Base-by-base conservation (phyloP, 2,888 invertebrate genomes). In the Linnaemya vulpina region DNA sequence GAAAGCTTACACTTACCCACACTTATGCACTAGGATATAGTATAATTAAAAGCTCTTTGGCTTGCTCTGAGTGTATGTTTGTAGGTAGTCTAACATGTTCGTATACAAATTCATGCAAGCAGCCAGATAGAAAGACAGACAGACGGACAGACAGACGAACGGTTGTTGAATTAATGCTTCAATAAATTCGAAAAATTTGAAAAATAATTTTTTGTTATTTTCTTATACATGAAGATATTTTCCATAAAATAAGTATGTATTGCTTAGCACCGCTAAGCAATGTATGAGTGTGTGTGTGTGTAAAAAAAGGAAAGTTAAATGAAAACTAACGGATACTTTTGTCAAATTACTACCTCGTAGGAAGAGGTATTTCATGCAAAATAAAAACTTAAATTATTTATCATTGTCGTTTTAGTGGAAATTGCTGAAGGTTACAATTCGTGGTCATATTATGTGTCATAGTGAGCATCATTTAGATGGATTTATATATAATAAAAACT, bases 301-400 rank as follows among this genome's bases (percentile, higher is more conserved):
- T 62, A 30, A 78, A 87, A 81, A 82, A 86, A 84, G 81, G 84
- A 86, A 87, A 86, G 83, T 83, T 77, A 83, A 83, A 78, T 76
- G 81, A 87, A 86, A 87, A 85, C 82, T 85, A 87, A 84, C 88
- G 88, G 88, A 88, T 87, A 87, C 85, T 87, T 86, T 86, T 87
- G 88, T 86, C 88, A 88, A 88, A 88, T 88, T 87, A 81, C 86
- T 86, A 83, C 83, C 83, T 86, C 83, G 76, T 86, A 86, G 73
- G 80, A 84, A 86, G 82, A 83, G 83, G 70, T 75, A 85, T 85
- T 85, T 85, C 71, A 78, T 80, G 71, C 58, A 73, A 79, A 79
- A 84, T 53, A 70, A 73, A 58, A 74, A 78, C 55, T 62, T 62
- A 79, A 82, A 78, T 83, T 75, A 75, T 75, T 75, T 65, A 53